Percentiles rank a stretch among this genome's conserved stretches.
phyloP scores from a whole-genome alignment of 2,113 vertebrate species.

The Balaeniceps rex region DNA sequence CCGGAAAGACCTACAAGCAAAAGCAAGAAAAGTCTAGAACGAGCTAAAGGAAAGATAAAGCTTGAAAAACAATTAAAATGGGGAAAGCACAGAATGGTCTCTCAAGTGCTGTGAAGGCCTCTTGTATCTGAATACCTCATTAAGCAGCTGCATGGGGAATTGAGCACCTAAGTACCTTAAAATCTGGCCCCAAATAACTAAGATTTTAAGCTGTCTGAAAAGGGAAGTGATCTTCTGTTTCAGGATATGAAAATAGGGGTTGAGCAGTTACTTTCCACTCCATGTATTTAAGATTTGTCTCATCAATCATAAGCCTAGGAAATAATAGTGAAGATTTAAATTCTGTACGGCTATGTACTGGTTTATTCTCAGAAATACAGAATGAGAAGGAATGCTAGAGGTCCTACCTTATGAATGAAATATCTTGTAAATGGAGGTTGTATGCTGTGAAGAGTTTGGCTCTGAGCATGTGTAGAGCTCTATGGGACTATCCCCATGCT shows the following conservation, averaged over 20 bases:
- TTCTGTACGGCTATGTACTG: rapidly evolving
- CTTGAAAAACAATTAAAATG: background rate
- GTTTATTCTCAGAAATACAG: background rate
- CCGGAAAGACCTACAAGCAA: background rate
- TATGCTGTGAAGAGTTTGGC: background rate
- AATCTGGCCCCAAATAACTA: background rate
- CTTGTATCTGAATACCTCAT: background rate
- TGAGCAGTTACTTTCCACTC: background rate
- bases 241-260: background rate
- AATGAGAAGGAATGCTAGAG: background rate
- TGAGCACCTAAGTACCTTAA: background rate
- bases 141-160: background rate
- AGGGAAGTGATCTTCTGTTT: background rate
- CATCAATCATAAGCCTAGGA: background rate
- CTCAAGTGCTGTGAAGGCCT: background rate
- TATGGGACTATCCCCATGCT: rapidly evolving
- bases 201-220: background rate
- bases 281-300: background rate
- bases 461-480: background rate
- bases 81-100: background rate
- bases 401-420: background rate
- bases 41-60: background rate
- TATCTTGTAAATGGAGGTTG: background rate
- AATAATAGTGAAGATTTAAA: background rate
- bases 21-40: background rate